Conservation (phyloP, 2,797 vertebrate species). For the Spatula clypeata region DNA sequence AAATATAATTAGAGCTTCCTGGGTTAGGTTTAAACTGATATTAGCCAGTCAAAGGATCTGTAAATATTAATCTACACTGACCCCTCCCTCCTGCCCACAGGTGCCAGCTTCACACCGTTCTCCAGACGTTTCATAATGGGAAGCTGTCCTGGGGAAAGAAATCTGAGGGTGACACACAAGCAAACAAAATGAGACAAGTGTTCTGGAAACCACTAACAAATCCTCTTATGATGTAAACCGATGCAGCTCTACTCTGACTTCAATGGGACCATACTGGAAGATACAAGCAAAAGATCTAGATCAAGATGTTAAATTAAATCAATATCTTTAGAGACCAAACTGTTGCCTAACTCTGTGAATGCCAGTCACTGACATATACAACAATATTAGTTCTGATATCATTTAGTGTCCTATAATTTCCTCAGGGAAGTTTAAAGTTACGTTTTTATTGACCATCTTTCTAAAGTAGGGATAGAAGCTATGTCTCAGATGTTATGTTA, state of each 20-base stretch:
- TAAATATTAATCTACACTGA: conserved; percentile 69
- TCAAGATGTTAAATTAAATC: background rate
- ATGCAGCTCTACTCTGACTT: background rate
- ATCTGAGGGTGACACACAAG: background rate
- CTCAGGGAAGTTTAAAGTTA: background rate
- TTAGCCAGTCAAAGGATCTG: conserved; percentile 57
- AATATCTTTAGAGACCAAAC: background rate
- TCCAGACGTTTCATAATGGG: conserved; percentile 25
- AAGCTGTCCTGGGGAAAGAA: conserved; percentile 20
- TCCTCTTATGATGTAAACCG: background rate
- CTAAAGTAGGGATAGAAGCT: background rate
- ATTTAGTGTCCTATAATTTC: background rate
- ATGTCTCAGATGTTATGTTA: background rate
- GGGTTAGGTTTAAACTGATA: conserved; percentile 72
- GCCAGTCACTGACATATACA: background rate
- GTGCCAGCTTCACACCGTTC: conserved; percentile 77
- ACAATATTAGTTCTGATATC: background rate
- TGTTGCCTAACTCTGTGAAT: background rate
- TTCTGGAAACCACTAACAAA: conserved; percentile 26
- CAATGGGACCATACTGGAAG: background rate
- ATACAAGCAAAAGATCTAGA: background rate
- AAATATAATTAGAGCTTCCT: conserved; percentile 79
- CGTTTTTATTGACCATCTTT: background rate
- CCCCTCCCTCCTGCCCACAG: conserved; percentile 57
- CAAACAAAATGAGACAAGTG: conserved; percentile 34